These are phyloP conservation scores for Nematostella vectensis DNA, from an alignment of 92 coral and sea anemone genomes.

Conservation along the genomic window DNA sequence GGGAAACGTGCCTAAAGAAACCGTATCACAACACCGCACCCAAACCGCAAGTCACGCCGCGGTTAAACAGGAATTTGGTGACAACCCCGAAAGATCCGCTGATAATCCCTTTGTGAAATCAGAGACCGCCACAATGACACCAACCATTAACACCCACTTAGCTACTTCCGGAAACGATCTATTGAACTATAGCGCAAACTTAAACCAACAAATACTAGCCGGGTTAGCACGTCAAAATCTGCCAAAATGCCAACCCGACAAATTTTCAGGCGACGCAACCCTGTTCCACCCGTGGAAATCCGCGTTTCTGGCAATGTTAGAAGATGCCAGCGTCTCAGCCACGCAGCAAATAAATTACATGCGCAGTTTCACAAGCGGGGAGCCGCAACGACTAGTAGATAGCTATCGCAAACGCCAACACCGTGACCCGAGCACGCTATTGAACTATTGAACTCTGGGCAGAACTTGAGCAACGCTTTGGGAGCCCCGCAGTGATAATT, in stretches of 20 bases:
- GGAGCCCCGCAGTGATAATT: slow-evolving; percentile 31
- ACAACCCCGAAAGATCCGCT: not conserved
- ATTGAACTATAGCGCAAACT: too few species aligned
- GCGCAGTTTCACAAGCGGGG: slow-evolving; percentile 30
- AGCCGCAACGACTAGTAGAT: slow-evolving; percentile 26
- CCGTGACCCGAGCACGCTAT: slow-evolving; percentile 29
- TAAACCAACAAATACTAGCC: slow-evolving; percentile 29
- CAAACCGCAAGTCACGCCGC: not conserved
- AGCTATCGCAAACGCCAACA: slow-evolving; percentile 31
- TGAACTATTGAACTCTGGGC: slow-evolving; percentile 27
- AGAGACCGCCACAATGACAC: not conserved
- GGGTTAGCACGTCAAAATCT: slow-evolving; percentile 26
- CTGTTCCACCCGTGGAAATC: slow-evolving; percentile 43
- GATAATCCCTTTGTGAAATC: not conserved
- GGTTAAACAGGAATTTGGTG: not conserved
- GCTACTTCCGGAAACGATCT: not conserved
- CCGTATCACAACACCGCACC: not conserved
- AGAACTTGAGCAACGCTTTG: slow-evolving; percentile 37
- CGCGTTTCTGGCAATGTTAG: slow-evolving; percentile 39
- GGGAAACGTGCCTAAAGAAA: not conserved
- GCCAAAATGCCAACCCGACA: slow-evolving; percentile 34
- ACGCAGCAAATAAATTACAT: slow-evolving; percentile 35
- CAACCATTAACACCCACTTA: not conserved
- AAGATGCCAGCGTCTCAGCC: slow-evolving; percentile 30
- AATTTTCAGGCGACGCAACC: slow-evolving; percentile 25